Evolutionary conservation across 2,888 invertebrate species (phyloP).

Genomic region (Caenorhabditis macrosperma): DNA sequence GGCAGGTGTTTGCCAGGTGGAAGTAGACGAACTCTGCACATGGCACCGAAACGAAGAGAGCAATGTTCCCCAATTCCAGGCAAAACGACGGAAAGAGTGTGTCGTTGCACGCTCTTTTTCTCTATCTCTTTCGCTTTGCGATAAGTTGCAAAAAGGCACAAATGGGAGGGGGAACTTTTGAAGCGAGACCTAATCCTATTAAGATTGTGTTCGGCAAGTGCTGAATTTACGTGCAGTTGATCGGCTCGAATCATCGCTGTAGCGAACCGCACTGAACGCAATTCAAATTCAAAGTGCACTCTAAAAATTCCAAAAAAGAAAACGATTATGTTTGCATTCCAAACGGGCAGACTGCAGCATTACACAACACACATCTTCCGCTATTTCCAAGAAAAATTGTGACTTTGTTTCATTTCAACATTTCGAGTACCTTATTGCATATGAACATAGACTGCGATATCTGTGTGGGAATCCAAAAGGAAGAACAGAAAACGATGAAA

Average conservation of each 20-base stretch:
- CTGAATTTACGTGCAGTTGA: conserved; percentile 25
- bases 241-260: conserved; percentile 3
- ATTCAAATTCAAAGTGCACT: not conserved
- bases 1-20: conserved; percentile 19
- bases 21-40: conserved; percentile 1
- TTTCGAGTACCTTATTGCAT: too few species aligned
- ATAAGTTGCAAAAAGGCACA: conserved; percentile 46
- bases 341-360: too few species aligned
- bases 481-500: not conserved
- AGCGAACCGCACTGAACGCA: not conserved
- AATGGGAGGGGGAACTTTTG: conserved; percentile 22
- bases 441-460: too few species aligned
- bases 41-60: not conserved
- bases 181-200: conserved; percentile 49
- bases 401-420: too few species aligned
- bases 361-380: too few species aligned
- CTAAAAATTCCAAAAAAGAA: not conserved
- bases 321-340: too few species aligned
- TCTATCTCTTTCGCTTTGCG: too few species aligned
- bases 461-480: not conserved
- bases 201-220: conserved; percentile 41
- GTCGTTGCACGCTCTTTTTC: conserved; percentile 16
- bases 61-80: conserved; percentile 44
- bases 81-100: conserved; percentile 14
- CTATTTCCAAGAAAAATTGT: too few species aligned